These are phyloP conservation scores for Cliona cf. orientalis DNA, from an alignment of 37 sponge, comb jelly and placozoan genomes.

Conservation along the genomic window DNA sequence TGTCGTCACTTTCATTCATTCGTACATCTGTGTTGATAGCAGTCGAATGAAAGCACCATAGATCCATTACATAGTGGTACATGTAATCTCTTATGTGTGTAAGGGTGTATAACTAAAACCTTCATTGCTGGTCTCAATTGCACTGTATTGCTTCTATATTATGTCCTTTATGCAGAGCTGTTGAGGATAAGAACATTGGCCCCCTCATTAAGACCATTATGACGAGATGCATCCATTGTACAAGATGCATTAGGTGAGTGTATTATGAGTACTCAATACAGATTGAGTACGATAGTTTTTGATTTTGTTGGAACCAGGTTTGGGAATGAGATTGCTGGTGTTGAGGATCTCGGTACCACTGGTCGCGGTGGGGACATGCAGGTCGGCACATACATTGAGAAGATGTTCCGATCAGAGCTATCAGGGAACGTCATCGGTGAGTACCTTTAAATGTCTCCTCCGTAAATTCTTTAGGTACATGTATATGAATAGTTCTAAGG, in stretches of 20 bases:
- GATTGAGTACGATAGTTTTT: not conserved
- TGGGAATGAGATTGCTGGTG: conserved; percentile 94
- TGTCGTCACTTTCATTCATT: too few relatives aligned
- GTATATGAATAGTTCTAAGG: too few relatives aligned
- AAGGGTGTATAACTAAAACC: too few relatives aligned
- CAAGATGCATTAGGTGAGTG: conserved; percentile 87
- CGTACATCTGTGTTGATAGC: too few relatives aligned
- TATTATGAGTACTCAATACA: not conserved
- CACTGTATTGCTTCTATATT: too few relatives aligned
- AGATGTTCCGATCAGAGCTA: conserved; percentile 93
- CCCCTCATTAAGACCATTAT: conserved; percentile 98
- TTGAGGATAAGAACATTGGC: conserved; percentile 98
- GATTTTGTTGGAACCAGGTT: conserved; percentile 54
- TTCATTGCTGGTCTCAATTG: too few relatives aligned
- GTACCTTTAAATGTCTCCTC: too few relatives aligned
- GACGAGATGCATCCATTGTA: conserved; percentile 99
- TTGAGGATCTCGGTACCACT: conserved; percentile 96
- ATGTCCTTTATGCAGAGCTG: conserved; percentile 70
- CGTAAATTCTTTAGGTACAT: too few relatives aligned
- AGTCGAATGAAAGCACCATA: too few relatives aligned
- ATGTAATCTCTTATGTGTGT: too few relatives aligned
- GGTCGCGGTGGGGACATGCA: conserved; percentile 98
- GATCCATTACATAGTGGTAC: too few relatives aligned
- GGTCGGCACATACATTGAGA: conserved; percentile 96
- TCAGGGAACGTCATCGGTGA: conserved; percentile 94